Percentiles rank a stretch among this genome's conserved stretches.
Conservation (phyloP, 2,797 vertebrate genomes). For the Amphiprion clarkii region DNA sequence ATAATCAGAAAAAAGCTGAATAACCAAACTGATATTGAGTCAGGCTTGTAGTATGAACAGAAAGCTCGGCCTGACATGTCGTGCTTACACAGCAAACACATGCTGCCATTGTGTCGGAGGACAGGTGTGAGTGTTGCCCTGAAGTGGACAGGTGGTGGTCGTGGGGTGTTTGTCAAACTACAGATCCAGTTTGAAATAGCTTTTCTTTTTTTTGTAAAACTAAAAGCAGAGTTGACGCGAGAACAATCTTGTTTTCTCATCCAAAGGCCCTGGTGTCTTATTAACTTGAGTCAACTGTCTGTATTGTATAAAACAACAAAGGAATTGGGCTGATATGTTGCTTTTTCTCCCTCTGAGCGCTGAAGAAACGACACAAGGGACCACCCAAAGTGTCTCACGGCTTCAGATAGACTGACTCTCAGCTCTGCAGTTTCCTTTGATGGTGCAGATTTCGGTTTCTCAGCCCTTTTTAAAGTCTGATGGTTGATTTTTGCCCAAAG, state of each 20-base stretch:
- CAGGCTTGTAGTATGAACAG: neutral
- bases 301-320: neutral
- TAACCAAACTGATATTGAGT: no score
- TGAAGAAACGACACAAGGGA: neutral
- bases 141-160: constrained; percentile 47
- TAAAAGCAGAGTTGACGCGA: neutral
- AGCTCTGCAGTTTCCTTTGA: neutral
- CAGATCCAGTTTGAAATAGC: neutral
- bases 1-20: no score
- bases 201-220: neutral
- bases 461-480: constrained; percentile 4
- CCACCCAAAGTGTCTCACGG: neutral
- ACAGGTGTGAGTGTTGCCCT: constrained; percentile 58
- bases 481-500: constrained; percentile 21
- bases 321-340: neutral
- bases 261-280: neutral
- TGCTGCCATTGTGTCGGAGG: constrained; percentile 35
- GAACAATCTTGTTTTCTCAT: neutral
- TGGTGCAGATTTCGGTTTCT: neutral
- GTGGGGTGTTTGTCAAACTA: constrained; percentile 6
- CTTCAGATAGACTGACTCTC: neutral
- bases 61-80: constrained; percentile 7
- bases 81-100: constrained; percentile 61
- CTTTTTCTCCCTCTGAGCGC: neutral
- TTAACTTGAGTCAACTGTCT: neutral